A percentile compares a stretch with the other conserved stretches of the same genome.
phyloP scores from a whole-genome alignment of 2,888 invertebrate genomes.

The Euzetes globulus region DNA sequence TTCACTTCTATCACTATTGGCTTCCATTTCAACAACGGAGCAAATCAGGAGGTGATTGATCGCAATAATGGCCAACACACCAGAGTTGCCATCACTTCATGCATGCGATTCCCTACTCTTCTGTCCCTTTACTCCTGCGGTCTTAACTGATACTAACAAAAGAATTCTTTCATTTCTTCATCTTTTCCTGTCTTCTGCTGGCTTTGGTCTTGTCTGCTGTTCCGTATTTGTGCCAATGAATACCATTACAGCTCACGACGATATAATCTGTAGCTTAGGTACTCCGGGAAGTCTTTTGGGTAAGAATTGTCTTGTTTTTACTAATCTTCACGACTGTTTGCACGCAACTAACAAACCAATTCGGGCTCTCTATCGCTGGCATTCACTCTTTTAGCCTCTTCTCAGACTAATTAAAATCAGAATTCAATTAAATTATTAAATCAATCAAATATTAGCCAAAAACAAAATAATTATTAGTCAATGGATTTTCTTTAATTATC shows the following conservation, averaged over 20 bases:
- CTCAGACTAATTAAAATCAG: background rate
- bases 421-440: background rate
- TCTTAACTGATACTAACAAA: background rate
- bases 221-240: background rate
- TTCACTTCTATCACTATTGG: background rate
- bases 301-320: background rate
- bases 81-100: conserved; percentile 11
- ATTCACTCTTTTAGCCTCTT: background rate
- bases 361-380: background rate
- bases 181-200: background rate
- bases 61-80: background rate
- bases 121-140: background rate
- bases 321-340: background rate
- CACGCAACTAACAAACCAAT: background rate
- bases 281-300: conserved; percentile 25
- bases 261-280: conserved; percentile 28
- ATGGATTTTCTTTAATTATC: too few species aligned
- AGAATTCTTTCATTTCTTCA: background rate
- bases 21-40: conserved; percentile 16
- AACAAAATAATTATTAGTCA: background rate
- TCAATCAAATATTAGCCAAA: background rate
- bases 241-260: conserved; percentile 5
- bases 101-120: conserved; percentile 14
- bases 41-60: conserved; percentile 29
- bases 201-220: background rate